A percentile compares a stretch with the other conserved stretches of the same genome.
phyloP scores from a whole-genome alignment of 1,140 invertebrate genomes.

The Zaprionus ornatus region DNA sequence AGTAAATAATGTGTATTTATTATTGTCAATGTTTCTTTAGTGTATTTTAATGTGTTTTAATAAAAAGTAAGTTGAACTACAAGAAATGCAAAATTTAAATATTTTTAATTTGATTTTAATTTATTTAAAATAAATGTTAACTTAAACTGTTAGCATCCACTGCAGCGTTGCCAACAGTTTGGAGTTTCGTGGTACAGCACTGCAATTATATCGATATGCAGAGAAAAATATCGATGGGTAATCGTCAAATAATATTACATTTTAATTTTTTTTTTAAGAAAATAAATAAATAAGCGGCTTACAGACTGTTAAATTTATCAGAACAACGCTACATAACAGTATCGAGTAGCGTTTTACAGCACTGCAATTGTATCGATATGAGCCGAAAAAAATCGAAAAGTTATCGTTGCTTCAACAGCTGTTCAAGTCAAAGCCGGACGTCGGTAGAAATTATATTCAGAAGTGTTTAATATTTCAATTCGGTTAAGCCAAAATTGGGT shows the following conservation, averaged over 20 bases:
- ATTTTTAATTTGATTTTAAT: neutral
- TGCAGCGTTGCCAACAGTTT: neutral
- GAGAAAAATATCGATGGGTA: neutral
- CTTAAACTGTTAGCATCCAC: neutral
- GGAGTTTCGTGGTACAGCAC: too few species aligned
- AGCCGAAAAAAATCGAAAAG: neutral
- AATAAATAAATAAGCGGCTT: too few species aligned
- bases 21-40: neutral
- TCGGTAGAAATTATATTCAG: constrained; percentile 6
- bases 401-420: constrained; percentile 27
- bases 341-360: neutral
- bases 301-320: neutral
- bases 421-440: constrained; percentile 9
- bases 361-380: neutral
- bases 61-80: neutral
- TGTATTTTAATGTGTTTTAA: neutral
- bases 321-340: neutral
- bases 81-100: neutral
- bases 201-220: neutral
- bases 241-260: neutral
- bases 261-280: too few species aligned
- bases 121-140: neutral
- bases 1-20: neutral
- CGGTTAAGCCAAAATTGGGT: constrained; percentile 1
- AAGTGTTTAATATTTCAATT: constrained; percentile 27